phyloP scores from a whole-genome alignment of 2,797 vertebrate species.

The Limosa lapponica region DNA sequence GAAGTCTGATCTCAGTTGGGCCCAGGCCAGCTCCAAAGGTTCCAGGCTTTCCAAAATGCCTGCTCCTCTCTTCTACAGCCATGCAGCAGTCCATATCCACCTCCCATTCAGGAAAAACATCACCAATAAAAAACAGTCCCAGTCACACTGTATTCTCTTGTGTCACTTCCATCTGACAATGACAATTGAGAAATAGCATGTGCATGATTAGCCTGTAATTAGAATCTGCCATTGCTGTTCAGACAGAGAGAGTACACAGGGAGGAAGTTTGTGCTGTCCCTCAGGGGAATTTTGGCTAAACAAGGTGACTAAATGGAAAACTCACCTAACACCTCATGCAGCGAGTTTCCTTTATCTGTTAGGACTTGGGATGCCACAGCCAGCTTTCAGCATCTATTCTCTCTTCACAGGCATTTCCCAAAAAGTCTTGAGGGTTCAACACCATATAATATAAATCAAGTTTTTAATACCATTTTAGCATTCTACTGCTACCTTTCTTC shows the following conservation, averaged over 20 bases:
- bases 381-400: neutral
- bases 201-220: neutral
- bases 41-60: neutral
- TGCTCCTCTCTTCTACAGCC: neutral
- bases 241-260: neutral
- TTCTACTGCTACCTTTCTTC: neutral
- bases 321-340: neutral
- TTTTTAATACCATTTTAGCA: neutral
- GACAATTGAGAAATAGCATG: accelerated
- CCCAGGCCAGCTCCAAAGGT: neutral
- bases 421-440: neutral
- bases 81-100: neutral
- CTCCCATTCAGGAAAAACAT: neutral
- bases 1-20: neutral
- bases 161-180: neutral
- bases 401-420: neutral
- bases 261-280: neutral
- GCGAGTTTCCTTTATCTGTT: neutral
- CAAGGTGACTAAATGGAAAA: neutral
- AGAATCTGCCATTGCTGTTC: neutral
- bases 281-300: neutral
- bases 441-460: neutral
- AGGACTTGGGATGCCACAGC: neutral
- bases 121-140: neutral
- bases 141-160: neutral